These are phyloP conservation scores for Psittacus erithacus DNA, from an alignment of 2,113 vertebrate genomes.

Conservation along the genomic window DNA sequence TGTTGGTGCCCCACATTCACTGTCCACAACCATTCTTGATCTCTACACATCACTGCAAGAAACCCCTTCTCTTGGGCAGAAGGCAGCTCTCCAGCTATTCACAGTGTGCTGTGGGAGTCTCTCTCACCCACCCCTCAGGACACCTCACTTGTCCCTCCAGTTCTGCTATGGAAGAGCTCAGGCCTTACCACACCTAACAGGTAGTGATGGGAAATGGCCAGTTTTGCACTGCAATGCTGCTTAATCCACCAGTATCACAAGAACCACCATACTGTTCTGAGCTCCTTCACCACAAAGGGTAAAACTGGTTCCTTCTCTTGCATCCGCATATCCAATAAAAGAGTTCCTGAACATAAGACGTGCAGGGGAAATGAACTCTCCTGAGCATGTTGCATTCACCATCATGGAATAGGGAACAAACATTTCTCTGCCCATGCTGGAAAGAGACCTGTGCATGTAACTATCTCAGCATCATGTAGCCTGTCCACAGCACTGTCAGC, in stretches of 20 bases:
- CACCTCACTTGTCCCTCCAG: background rate
- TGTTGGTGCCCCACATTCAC: background rate
- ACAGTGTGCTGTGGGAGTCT: fast-evolving
- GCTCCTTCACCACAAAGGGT: background rate
- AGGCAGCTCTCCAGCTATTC: background rate
- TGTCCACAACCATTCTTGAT: background rate
- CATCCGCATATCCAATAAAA: background rate
- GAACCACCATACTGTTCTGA: background rate
- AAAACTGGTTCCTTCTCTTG: background rate
- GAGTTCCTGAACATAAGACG: background rate
- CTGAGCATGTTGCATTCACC: background rate
- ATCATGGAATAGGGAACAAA: background rate
- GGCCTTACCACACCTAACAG: background rate
- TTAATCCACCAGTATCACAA: background rate
- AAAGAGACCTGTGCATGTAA: background rate
- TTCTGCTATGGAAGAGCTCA: background rate
- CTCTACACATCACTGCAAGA: background rate
- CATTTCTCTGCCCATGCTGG: background rate
- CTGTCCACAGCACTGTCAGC: background rate
- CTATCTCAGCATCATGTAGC: background rate
- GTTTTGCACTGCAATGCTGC: background rate
- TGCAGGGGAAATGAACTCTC: background rate
- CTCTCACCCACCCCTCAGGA: background rate
- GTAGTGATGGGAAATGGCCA: background rate
- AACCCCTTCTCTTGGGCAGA: background rate